Evolutionary conservation across 2,113 vertebrate species (phyloP), one percentile per base, ranked within the genome.

Genomic region (Asarcornis scutulata): DNA sequence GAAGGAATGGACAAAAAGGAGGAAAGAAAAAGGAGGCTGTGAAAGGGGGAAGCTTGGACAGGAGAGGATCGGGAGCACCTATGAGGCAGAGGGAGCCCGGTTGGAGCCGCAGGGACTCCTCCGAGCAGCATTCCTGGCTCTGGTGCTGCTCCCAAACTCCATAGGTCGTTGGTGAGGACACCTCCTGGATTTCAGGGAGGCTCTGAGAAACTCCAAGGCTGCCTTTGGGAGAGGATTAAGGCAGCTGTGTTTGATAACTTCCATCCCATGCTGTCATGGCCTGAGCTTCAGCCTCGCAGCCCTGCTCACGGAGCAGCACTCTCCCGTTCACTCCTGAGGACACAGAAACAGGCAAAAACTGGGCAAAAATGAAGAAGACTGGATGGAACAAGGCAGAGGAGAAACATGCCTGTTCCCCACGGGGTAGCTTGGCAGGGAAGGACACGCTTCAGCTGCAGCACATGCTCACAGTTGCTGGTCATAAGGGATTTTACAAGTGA

Each of bases 391-490:
- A 60, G 6, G 6, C 6, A 13, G 55, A 68, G 21, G 48, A 75
- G 34, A 50, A 81, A 36, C 2, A 1, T 44, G 29, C 36, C 32
- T 52, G 0, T 84, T 80, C 55, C 50, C 22, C 2, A 1, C 1
- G 23, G 23, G 8, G 72, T 17, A 18, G 48, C 25, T 38, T 22
- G 64, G 78, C 64, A 77, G 72, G 44, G 59, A 11, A 31, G 36
- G 40, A 18, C 8, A 4, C 1, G 8, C 31, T 62, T 44, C 7
- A 10, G 66, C 84, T 66, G 56, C 58, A 9, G 77, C 18, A 20
- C 1, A 17, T 9, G 0, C n/a, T 67, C 31, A 1, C 42, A 27
- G 82, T n/a, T 80, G 60, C 67, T n/a, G n/a, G 6, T 52, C 4
- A 0, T 42, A 25, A 52, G 58, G 62, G 62, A 8, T 64, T 64